Evolutionary conservation across 2,113 vertebrate genomes (phyloP), one percentile per base, ranked within the genome.

Genomic region (Patagioenas fasciata): DNA sequence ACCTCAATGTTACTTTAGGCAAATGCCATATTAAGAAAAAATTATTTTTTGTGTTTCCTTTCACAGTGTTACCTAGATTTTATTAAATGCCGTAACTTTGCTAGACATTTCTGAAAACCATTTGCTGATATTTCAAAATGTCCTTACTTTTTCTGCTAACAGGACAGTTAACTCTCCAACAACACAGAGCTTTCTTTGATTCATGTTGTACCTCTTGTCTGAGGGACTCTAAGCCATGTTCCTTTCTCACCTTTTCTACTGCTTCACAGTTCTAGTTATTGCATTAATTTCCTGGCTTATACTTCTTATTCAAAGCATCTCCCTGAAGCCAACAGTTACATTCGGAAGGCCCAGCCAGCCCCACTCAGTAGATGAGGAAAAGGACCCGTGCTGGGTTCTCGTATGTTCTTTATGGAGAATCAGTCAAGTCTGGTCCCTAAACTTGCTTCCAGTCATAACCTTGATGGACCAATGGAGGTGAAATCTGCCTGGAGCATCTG

Each of bases 1-100:
- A 97, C 97, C 83, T 96, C 92, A 25, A 74, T 91, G 97, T 98
- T 95, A 98, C 96, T 97, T 94, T 98, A 96, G 95, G 95, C 96
- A 91, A 96, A 92, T 92, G 73, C 64, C 85, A 29, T 93, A 94
- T 92, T 93, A 97, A 97, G 79, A 95, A 96, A 95, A 93, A 94
- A 88, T 95, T 85, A 94, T 80, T 91, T 87, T 73, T 93, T 87
- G 57, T 91, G 23, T 84, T 92, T 83, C 80, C 92, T 93, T 81
- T 89, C 97, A 89, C 80, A 24, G 4, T 15, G 9, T 83, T 85
- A 86, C 85, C 71, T 86, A 77, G 20, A 25, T 75, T 80, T 67
- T 58, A 53, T 81, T 54, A 67, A 91, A 88, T 28, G 15, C 38
- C 70, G 50, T 54, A 20, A 91, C 11, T 50, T 93, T 51, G 23